Conservation (phyloP, 2,888 invertebrate genomes). For the Clusia tigrina region DNA sequence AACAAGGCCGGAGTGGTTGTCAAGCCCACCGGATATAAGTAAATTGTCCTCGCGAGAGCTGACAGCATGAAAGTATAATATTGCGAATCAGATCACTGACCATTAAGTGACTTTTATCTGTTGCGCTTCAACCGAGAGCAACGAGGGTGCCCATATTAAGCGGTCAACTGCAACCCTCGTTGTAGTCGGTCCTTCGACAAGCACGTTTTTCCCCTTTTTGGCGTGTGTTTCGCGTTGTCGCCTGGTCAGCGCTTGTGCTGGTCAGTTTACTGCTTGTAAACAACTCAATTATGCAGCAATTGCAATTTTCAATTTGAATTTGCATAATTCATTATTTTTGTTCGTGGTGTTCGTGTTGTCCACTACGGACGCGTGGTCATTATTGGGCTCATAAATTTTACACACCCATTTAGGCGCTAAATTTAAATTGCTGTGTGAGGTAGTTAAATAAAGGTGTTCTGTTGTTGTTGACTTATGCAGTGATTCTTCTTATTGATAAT, state of each 20-base stretch:
- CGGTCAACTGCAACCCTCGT: conserved; percentile 1
- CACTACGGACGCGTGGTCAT: too few relatives aligned
- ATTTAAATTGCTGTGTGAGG: too few relatives aligned
- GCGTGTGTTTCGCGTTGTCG: conserved; percentile 24
- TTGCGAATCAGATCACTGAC: conserved; percentile 51
- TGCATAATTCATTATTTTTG: too few relatives aligned
- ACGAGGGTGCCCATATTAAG: conserved; percentile 29
- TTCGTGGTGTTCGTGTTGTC: too few relatives aligned
- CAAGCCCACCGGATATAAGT: conserved; percentile 50
- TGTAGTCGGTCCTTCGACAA: neutral
- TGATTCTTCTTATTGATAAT: too few relatives aligned
- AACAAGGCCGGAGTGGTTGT: conserved; percentile 25
- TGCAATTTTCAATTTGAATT: conserved; percentile 34
- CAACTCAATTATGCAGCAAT: conserved; percentile 54
- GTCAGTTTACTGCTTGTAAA: conserved; percentile 47
- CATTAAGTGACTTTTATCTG: conserved; percentile 45
- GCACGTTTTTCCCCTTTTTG: conserved; percentile 15
- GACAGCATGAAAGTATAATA: conserved; percentile 41
- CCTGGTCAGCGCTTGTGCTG: conserved; percentile 23
- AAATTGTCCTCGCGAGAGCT: conserved; percentile 51
- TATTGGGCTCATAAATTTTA: too few relatives aligned
- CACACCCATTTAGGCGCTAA: too few relatives aligned
- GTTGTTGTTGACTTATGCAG: too few relatives aligned
- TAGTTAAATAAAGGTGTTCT: too few relatives aligned
- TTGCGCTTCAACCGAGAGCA: conserved; percentile 39